Evolutionary conservation across 1,140 invertebrate species (phyloP), one percentile per base, ranked within the genome.

Genomic region (Neomicropteryx cornuta): DNA sequence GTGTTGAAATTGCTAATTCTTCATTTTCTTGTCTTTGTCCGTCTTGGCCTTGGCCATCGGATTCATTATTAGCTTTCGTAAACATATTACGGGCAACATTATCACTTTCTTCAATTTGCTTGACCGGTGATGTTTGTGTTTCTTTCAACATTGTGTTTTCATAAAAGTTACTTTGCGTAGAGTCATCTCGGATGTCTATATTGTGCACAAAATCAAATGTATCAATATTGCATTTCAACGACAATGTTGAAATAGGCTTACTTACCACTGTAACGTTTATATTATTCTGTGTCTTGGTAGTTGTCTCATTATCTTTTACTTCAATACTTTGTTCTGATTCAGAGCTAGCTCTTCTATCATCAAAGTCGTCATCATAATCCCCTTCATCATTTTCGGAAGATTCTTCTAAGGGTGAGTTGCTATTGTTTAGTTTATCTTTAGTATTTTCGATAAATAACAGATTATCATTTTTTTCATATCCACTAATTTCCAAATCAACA

Each of bases 71-170:
- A 13, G 56, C 46, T 13, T 8, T 8, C 23, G 8, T 13, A 54
- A 56, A 58, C 13, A 63, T 38, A 33, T 65, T 57, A 33, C 63
- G 63, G 19, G 52, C 53, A 36, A 62, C 61, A 6, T 58, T 52
- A 45, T 60, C 50, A 31, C 59, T 45, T 17, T 49, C 56, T 13
- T 43, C 16, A 33, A 39, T 53, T 18, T 57, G 58, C 39, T 48
- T 55, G 36, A 50, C 52, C 2, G 62, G 61, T 18, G 63, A 60
- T 6, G 64, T 68, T 49, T 67, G 66, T 5, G 62, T 67, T 43
- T 64, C 56, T 51, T 63, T 65, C 2, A 54, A 46, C 8, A 50
- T 51, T 48, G 58, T 58, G 48, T 52, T 58, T 21, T 50, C 44
- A 3, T 36, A 38, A 1, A 42, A 30, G 37, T 48, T 55, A 34